These are phyloP conservation scores for Parthenolecanium corni DNA, from an alignment of 2,888 invertebrate species.

Conservation along the genomic window DNA sequence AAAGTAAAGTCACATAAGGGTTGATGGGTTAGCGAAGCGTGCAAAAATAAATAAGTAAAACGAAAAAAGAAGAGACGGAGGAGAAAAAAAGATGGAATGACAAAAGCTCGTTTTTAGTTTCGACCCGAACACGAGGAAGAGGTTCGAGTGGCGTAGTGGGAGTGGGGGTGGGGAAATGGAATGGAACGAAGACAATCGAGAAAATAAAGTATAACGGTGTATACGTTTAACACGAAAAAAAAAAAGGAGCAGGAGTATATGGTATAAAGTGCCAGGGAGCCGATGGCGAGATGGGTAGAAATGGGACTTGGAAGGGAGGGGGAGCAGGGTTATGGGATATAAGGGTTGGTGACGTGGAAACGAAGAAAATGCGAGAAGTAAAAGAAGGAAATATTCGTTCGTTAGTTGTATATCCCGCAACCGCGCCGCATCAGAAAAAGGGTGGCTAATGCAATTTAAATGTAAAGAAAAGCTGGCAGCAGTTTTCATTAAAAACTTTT, in stretches of 20 bases:
- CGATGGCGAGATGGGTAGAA: neutral
- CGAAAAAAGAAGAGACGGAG: neutral
- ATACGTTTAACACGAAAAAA: neutral
- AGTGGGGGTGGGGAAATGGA: neutral
- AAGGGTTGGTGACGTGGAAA: neutral
- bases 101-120: conserved; percentile 25
- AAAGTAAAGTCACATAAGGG: neutral
- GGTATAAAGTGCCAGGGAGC: neutral
- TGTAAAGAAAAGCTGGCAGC: conserved; percentile 28
- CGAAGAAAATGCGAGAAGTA: conserved; percentile 1
- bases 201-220: conserved; percentile 3
- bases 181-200: neutral
- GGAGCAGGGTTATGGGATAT: neutral
- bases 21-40: neutral
- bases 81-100: conserved; percentile 14
- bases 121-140: neutral
- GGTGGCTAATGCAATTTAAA: conserved; percentile 28
- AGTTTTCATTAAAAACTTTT: conserved; percentile 28
- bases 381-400: neutral
- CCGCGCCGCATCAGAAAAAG: conserved; percentile 8
- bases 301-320: neutral
- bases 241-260: neutral
- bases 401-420: neutral
- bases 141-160: neutral
- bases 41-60: too few relatives aligned